Conservation (phyloP, 2,888 invertebrate genomes). For the Bruchidius siliquastri region DNA sequence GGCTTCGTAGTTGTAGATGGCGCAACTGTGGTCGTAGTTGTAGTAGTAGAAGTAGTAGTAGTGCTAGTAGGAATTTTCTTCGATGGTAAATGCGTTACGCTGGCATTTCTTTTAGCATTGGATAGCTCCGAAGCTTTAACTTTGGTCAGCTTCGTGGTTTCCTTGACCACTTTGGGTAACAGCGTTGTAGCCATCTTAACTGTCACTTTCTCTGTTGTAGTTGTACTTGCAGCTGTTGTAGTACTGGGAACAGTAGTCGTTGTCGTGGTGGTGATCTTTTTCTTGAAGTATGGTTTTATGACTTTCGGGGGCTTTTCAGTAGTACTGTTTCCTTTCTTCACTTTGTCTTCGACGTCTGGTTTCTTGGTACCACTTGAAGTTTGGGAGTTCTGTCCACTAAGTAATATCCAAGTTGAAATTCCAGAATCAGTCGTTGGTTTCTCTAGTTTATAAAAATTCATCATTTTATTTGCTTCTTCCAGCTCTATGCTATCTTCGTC, state of each 20-base stretch:
- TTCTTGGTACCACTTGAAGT: slow-evolving; percentile 33
- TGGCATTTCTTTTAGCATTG: slow-evolving; percentile 39
- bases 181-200: slow-evolving; percentile 30
- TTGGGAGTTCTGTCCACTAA: slow-evolving; percentile 52
- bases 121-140: slow-evolving; percentile 58
- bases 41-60: slow-evolving; percentile 10
- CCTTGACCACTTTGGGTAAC: slow-evolving; percentile 28
- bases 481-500: slow-evolving; percentile 35
- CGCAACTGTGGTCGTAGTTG: slow-evolving; percentile 3
- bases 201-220: slow-evolving; percentile 14
- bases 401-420: slow-evolving; percentile 71
- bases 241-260: slow-evolving; percentile 23
- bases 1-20: background rate
- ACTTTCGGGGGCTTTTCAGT: slow-evolving; percentile 26
- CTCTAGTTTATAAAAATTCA: slow-evolving; percentile 42
- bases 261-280: slow-evolving; percentile 28
- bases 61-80: slow-evolving; percentile 14
- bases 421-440: slow-evolving; percentile 56
- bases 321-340: slow-evolving; percentile 19
- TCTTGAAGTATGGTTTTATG: slow-evolving; percentile 38
- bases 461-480: slow-evolving; percentile 38
- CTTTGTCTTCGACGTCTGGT: slow-evolving; percentile 19
- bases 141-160: slow-evolving; percentile 49
- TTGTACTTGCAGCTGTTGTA: slow-evolving; percentile 20
- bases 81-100: slow-evolving; percentile 22